Percentiles rank a stretch among this genome's conserved stretches.
These are phyloP conservation scores for Scaptomyza polygonia DNA, from an alignment of 2,888 invertebrate species.

Conservation along the genomic window DNA sequence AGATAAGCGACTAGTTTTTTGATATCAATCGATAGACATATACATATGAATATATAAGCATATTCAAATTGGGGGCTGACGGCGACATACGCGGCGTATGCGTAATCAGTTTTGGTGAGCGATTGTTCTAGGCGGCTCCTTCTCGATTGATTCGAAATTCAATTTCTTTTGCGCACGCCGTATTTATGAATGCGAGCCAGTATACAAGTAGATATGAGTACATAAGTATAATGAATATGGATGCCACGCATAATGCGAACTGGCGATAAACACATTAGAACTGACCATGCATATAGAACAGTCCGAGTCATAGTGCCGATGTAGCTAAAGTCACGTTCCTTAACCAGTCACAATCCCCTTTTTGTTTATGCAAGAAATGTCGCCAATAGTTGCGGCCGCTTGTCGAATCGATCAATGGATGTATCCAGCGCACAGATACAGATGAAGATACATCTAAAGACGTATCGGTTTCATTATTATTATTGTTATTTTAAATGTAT, in stretches of 20 bases:
- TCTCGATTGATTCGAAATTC: constrained; percentile 9
- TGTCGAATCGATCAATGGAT: constrained; percentile 69
- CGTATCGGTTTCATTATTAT: constrained; percentile 38
- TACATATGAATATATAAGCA: neutral
- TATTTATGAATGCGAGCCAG: constrained; percentile 28
- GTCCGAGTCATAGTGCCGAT: neutral
- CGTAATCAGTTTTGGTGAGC: constrained; percentile 31
- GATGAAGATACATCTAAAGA: constrained; percentile 6
- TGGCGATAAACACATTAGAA: constrained; percentile 39
- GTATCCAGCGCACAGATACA: constrained; percentile 14
- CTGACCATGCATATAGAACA: constrained; percentile 43
- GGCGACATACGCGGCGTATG: constrained; percentile 14
- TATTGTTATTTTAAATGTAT: constrained; percentile 29
- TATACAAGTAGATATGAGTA: neutral
- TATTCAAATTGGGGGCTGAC: neutral
- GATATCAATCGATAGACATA: constrained; percentile 21
- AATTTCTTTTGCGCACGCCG: constrained; percentile 31
- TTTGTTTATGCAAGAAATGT: constrained; percentile 64
- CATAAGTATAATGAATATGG: constrained; percentile 58
- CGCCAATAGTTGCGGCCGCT: constrained; percentile 53
- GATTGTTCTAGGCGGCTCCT: constrained; percentile 27
- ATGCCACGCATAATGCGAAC: constrained; percentile 66
- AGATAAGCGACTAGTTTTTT: constrained; percentile 10
- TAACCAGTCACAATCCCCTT: constrained; percentile 20
- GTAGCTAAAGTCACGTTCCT: constrained; percentile 57